phyloP scores from a whole-genome alignment of 2,113 vertebrate genomes.

The Narcine bancroftii region DNA sequence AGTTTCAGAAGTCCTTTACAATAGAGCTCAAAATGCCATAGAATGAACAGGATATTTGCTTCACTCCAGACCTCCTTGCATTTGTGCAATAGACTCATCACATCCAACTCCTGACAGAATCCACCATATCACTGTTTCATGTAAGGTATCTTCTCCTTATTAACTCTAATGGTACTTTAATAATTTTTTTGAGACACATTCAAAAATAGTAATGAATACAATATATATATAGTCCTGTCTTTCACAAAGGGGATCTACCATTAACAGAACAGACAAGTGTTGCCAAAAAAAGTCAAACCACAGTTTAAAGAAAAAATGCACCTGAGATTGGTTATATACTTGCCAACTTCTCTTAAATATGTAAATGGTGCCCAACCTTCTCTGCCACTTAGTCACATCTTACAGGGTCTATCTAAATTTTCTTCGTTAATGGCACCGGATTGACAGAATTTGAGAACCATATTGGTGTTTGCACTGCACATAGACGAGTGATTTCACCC shows the following conservation, averaged over 20 bases:
- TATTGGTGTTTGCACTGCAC: neutral
- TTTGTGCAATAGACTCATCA: conserved; percentile 28
- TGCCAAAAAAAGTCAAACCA: conserved; percentile 48
- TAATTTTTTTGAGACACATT: conserved; percentile 15
- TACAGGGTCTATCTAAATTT: neutral
- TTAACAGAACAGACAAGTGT: neutral
- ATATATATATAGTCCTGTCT: neutral
- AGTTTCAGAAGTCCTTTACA: neutral
- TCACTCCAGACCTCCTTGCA: conserved; percentile 15
- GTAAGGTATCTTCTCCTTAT: conserved; percentile 20
- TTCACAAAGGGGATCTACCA: neutral
- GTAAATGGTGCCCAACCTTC: neutral
- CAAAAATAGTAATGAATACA: neutral
- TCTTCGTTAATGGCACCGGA: neutral
- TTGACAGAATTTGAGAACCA: neutral
- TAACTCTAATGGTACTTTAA: neutral
- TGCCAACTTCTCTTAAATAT: conserved; percentile 39
- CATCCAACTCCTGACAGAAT: neutral
- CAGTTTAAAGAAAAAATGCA: conserved; percentile 58
- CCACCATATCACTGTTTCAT: neutral
- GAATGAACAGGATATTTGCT: neutral
- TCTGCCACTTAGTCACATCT: neutral
- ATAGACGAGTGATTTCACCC: neutral
- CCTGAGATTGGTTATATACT: conserved; percentile 59
- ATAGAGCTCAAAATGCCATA: neutral